Base-by-base conservation (phyloP, 2,888 invertebrate species). In the Prosopocoilus inquinatus region DNA sequence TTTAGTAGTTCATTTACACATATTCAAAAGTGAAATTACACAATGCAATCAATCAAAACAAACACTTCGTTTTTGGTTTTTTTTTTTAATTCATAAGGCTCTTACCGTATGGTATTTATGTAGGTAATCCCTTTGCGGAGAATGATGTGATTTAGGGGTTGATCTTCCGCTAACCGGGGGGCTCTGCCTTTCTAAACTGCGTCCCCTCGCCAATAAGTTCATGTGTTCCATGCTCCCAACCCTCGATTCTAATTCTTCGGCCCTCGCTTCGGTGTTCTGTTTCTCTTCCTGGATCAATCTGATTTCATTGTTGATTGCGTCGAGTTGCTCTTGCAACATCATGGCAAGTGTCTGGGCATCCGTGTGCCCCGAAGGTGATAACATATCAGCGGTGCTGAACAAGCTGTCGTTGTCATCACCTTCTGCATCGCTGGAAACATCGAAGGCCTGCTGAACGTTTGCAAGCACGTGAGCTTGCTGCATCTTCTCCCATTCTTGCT, bases 281-380 rank as follows among this genome's bases (percentile, higher is more conserved):
- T 76, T 75, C 64, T 77, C 76, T 56, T 82, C 82, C 74, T 83
- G 81, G 51, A 82, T 82, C 58, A 80, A 80, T 75, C 88, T 85
- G 70, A 99, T 99, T 84, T 99, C 99, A 70, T 97, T 97, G 81
- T 99, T 99, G 78, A 99, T 99, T 72, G 98, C 99, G 81, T 99
- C 98, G 62, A 99, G 82, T 78, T 99, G 97, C 72, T 99, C 98
- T 78, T 99, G 99, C 67, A 99, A 84, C 95, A 99, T 97, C 75
- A 97, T 88, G 45, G 99, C 99, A 63, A 99, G 81, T 0, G 97
- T 95, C 72, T 98, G 98, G 46, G 99, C 97, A 79, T 99, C 98
- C 46, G 77, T 76, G 58, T 88, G 88, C 0, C 87, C 79, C 74
- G 74, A 79, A 0, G 89, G 89, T 39, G 88, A 89, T 68, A 87